phyloP scores from a whole-genome alignment of 2,113 vertebrate species.

The Phaethornis superciliosus region DNA sequence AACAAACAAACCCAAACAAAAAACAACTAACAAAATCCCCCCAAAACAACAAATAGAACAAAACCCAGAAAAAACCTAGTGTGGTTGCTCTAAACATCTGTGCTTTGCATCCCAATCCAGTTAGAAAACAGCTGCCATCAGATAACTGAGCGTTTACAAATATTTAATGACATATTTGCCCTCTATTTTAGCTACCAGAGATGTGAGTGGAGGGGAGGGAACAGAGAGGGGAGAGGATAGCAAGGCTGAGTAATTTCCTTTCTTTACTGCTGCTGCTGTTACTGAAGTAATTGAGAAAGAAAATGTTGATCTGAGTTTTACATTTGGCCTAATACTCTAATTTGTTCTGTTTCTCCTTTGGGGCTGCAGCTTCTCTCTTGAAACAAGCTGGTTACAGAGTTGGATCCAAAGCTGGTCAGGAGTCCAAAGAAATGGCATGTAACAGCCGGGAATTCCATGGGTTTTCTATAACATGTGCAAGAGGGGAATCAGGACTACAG shows the following conservation, averaged over 20 bases:
- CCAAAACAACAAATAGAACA: background rate
- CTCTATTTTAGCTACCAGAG: conserved; percentile 33
- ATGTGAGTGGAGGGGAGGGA: background rate
- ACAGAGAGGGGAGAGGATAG: background rate
- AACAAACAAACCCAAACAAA: too few relatives aligned
- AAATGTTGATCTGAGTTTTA: background rate
- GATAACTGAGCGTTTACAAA: conserved; percentile 68
- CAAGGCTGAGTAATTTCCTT: background rate
- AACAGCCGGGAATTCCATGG: background rate
- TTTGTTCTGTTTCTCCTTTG: background rate
- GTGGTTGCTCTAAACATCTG: conserved; percentile 38
- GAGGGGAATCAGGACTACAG: background rate
- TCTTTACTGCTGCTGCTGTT: background rate
- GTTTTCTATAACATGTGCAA: background rate
- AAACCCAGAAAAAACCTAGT: background rate
- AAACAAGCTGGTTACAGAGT: background rate
- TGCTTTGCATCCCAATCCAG: conserved; percentile 10
- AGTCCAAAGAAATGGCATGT: background rate
- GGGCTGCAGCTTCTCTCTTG: background rate
- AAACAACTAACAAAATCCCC: too few relatives aligned
- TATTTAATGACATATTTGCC: conserved; percentile 69
- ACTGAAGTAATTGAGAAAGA: background rate
- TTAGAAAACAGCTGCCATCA: conserved; percentile 57
- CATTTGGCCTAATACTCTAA: background rate
- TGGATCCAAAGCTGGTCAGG: background rate